Evolutionary conservation across 1,140 invertebrate genomes (phyloP).

Genomic region (Nebria ingens): DNA sequence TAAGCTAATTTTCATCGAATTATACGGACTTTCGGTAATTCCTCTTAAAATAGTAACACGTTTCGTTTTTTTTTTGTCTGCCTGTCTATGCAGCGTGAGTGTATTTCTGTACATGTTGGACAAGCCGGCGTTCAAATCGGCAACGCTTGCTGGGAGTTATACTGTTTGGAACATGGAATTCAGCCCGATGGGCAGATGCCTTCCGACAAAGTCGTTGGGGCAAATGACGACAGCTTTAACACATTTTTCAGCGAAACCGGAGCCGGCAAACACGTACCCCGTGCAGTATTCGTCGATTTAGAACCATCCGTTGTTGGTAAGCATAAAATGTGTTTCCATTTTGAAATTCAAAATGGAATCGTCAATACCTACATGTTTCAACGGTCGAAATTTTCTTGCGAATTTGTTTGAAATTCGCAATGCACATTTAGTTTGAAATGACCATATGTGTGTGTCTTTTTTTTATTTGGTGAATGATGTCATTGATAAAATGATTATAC

Average conservation of each 20-base stretch:
- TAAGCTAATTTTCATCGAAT: no score
- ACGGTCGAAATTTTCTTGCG: not conserved
- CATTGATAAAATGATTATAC: not conserved
- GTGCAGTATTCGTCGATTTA: constrained; percentile 26
- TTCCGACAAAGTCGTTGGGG: constrained; percentile 29
- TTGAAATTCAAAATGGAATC: not conserved
- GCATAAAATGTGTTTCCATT: constrained; percentile 5
- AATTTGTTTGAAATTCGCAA: not conserved
- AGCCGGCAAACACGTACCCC: constrained; percentile 40
- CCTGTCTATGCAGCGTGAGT: constrained; percentile 55
- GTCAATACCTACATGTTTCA: not conserved
- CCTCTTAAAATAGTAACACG: no score
- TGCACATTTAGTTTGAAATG: not conserved
- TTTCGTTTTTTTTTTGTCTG: no score
- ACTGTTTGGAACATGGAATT: constrained; percentile 64
- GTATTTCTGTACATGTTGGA: constrained; percentile 55
- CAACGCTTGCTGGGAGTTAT: constrained; percentile 72
- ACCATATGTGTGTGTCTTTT: not conserved
- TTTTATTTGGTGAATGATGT: not conserved
- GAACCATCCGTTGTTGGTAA: constrained; percentile 47
- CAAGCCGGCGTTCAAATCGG: constrained; percentile 62
- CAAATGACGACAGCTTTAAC: constrained; percentile 44
- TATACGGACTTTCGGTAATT: no score
- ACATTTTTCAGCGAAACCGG: constrained; percentile 48
- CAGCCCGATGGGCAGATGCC: constrained; percentile 49